A percentile compares a stretch with the other conserved stretches of the same genome.
These are phyloP conservation scores for Agonopterix arenella DNA, from an alignment of 2,888 invertebrate genomes.

Conservation along the genomic window DNA sequence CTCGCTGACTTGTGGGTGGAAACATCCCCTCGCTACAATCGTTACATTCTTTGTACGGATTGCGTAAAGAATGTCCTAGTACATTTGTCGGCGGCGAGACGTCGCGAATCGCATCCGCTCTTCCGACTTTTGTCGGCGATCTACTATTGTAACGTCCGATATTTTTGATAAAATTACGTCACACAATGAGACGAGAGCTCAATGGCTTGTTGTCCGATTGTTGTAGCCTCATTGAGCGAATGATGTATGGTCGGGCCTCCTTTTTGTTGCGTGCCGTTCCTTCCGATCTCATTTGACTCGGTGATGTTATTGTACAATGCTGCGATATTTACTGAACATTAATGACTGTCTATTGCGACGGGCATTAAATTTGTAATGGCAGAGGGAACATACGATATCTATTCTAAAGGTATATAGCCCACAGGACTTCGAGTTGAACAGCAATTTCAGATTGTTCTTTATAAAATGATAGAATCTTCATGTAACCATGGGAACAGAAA, in stretches of 20 bases:
- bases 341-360: slow-evolving; percentile 26
- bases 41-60: slow-evolving; percentile 44
- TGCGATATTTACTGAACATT: slow-evolving; percentile 48
- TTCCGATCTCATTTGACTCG: slow-evolving; percentile 59
- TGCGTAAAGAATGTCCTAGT: slow-evolving; percentile 54
- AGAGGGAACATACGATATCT: neutral
- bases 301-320: slow-evolving; percentile 50
- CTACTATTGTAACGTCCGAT: slow-evolving; percentile 60
- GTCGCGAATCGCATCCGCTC: slow-evolving; percentile 74
- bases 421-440: too few species aligned
- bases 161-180: slow-evolving; percentile 75
- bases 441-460: too few species aligned
- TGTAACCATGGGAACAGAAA: slow-evolving; percentile 11
- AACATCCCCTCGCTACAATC: slow-evolving; percentile 69
- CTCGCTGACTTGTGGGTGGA: slow-evolving; percentile 70
- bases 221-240: slow-evolving; percentile 66
- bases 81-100: slow-evolving; percentile 58
- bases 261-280: slow-evolving; percentile 37
- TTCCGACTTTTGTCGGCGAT: slow-evolving; percentile 71
- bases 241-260: slow-evolving; percentile 45
- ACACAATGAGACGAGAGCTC: slow-evolving; percentile 58
- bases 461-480: neutral
- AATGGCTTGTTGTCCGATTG: slow-evolving; percentile 70
- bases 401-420: too few species aligned
- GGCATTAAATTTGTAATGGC: slow-evolving; percentile 20